Evolutionary conservation across 2,888 invertebrate species (phyloP).

Genomic region (Agriotes lineatus): DNA sequence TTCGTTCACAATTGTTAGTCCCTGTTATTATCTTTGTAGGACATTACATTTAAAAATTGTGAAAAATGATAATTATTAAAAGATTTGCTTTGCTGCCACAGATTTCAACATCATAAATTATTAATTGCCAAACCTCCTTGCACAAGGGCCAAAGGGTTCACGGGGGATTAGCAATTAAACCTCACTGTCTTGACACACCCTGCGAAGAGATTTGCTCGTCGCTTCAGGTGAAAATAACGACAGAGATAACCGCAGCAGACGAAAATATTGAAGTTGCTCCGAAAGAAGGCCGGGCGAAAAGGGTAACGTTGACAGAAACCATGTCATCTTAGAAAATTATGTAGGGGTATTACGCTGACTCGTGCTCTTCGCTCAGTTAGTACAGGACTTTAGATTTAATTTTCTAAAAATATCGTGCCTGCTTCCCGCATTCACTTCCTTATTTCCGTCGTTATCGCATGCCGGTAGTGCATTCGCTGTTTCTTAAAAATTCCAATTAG

Average conservation of each 20-base stretch:
- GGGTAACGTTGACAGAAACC: slow-evolving; percentile 5
- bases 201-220: too few species aligned
- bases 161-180: neutral
- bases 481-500: slow-evolving; percentile 2
- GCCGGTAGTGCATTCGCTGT: neutral
- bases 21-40: too few species aligned
- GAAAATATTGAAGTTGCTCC: neutral
- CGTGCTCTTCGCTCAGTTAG: neutral
- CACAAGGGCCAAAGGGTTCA: neutral
- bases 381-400: slow-evolving; percentile 21
- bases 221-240: too few species aligned
- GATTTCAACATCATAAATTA: too few species aligned
- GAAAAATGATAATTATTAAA: too few species aligned
- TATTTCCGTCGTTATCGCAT: neutral
- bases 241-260: too few species aligned
- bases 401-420: slow-evolving; percentile 16
- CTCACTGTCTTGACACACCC: neutral
- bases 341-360: slow-evolving; percentile 19
- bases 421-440: neutral
- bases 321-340: slow-evolving; percentile 14
- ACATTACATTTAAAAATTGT: too few species aligned
- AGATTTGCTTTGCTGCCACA: too few species aligned
- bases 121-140: neutral
- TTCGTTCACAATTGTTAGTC: too few species aligned
- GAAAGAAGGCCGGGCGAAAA: neutral